A percentile compares a stretch with the other conserved stretches of the same genome.
Conservation (phyloP, 2,113 vertebrate genomes). For the Drymodes brunneopygia region DNA sequence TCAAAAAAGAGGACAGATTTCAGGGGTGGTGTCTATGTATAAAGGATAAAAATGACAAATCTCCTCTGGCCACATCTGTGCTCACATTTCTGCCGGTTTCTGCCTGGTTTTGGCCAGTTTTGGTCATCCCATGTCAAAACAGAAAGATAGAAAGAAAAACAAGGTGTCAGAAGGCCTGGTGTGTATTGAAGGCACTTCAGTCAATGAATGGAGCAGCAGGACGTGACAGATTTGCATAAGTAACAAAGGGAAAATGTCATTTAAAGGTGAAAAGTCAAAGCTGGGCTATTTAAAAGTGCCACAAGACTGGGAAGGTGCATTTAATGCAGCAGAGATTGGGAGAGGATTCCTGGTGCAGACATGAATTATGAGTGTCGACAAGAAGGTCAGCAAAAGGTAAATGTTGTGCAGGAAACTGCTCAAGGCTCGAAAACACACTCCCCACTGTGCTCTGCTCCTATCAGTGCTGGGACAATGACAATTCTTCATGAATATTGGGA, state of each 20-base stretch:
- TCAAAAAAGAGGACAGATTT: not conserved
- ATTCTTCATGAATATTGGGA: not conserved
- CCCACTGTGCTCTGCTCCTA: not conserved
- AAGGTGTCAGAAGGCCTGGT: not conserved
- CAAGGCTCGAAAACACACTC: not conserved
- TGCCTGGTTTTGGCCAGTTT: not conserved
- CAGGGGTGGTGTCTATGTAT: fast-evolving
- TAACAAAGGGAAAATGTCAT: not conserved
- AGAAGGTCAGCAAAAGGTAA: not conserved
- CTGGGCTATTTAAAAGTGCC: not conserved
- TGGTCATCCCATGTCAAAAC: not conserved
- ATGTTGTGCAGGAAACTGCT: not conserved
- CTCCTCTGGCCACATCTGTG: not conserved
- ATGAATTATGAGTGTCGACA: not conserved
- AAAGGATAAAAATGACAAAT: not conserved
- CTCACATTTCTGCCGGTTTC: not conserved
- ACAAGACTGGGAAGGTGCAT: not conserved
- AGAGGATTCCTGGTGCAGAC: not conserved
- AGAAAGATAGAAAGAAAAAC: not conserved
- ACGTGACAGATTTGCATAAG: not conserved
- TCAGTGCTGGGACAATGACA: not conserved
- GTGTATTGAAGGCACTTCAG: not conserved
- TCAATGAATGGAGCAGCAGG: not conserved
- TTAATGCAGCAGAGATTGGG: not conserved
- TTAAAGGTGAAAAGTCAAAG: not conserved